These are phyloP conservation scores for Acanthurus tractus DNA, from an alignment of 2,797 vertebrate species.

Conservation along the genomic window DNA sequence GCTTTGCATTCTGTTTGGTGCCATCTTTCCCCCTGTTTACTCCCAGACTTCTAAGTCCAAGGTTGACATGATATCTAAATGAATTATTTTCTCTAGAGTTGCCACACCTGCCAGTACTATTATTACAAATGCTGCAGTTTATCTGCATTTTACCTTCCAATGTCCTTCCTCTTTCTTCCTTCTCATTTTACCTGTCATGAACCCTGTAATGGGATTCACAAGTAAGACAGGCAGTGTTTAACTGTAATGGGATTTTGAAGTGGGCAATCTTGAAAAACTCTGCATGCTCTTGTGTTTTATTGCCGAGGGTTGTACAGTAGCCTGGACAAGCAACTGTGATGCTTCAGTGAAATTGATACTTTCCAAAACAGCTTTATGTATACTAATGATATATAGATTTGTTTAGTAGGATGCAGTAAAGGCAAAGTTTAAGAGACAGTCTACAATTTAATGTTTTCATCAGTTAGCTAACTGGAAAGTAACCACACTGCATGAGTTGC, in stretches of 20 bases:
- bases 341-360: neutral
- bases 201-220: slow-evolving; percentile 68
- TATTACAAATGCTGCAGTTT: slow-evolving; percentile 74
- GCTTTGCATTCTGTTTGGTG: slow-evolving; percentile 36
- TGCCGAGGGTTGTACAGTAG: slow-evolving; percentile 9
- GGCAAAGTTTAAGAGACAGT: neutral
- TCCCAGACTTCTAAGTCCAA: slow-evolving; percentile 50
- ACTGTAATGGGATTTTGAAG: slow-evolving; percentile 64
- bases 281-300: slow-evolving; percentile 23
- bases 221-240: slow-evolving; percentile 59
- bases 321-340: neutral
- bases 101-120: slow-evolving; percentile 59
- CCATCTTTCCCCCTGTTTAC: slow-evolving; percentile 22
- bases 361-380: slow-evolving; percentile 11
- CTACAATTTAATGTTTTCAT: slow-evolving; percentile 1
- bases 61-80: slow-evolving; percentile 67
- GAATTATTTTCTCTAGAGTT: slow-evolving; percentile 65
- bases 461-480: neutral
- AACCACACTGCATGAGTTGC: neutral
- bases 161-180: slow-evolving; percentile 69
- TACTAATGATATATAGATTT: neutral
- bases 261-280: slow-evolving; percentile 49
- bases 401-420: neutral
- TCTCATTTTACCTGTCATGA: slow-evolving; percentile 69
- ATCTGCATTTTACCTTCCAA: slow-evolving; percentile 64